A percentile compares a stretch with the other conserved stretches of the same genome.
These are phyloP conservation scores for Erebia palarica DNA, from an alignment of 2,888 invertebrate species.

Conservation along the genomic window DNA sequence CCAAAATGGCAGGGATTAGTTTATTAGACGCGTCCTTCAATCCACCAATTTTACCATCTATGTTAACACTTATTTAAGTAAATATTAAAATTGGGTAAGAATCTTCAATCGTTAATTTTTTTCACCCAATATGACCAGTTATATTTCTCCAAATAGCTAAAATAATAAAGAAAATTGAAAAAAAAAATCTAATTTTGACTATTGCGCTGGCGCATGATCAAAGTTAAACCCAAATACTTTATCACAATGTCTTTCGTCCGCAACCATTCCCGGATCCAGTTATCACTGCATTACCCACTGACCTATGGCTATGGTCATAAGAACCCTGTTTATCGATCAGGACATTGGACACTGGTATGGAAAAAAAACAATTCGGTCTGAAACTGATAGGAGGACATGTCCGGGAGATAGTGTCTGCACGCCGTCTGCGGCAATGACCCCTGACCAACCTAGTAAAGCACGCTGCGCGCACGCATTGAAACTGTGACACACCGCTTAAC, in stretches of 20 bases:
- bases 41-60: too few species aligned
- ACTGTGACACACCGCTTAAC: conserved; percentile 8
- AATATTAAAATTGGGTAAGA: too few species aligned
- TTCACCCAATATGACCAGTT: too few species aligned
- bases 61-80: too few species aligned
- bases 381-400: conserved; percentile 30
- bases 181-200: background rate
- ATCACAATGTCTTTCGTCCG: background rate
- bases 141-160: too few species aligned
- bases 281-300: conserved; percentile 11
- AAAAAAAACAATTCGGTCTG: conserved; percentile 28
- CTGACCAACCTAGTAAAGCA: conserved; percentile 34
- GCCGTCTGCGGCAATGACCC: conserved; percentile 49
- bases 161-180: background rate
- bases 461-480: conserved; percentile 44
- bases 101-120: too few species aligned
- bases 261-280: conserved; percentile 27
- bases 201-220: background rate
- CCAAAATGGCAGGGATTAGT: too few species aligned
- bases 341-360: conserved; percentile 31
- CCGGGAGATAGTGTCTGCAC: conserved; percentile 55
- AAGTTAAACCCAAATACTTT: background rate
- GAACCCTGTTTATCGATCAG: conserved; percentile 28
- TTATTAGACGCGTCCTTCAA: too few species aligned
- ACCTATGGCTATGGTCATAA: background rate